These are phyloP conservation scores for Parus major DNA, from an alignment of 2,113 vertebrate species.

Conservation along the genomic window DNA sequence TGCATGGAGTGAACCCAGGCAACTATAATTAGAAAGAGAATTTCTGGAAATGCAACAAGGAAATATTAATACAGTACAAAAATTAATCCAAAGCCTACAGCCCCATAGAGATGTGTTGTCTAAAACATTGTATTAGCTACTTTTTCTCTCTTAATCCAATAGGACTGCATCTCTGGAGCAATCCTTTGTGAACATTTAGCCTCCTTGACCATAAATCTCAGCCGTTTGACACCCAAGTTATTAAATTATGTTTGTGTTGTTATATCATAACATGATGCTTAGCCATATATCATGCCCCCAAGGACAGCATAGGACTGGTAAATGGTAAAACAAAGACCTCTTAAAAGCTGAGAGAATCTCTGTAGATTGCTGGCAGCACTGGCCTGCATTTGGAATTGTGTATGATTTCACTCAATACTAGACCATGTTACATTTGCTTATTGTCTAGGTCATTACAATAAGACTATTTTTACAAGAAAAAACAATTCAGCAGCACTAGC, in stretches of 20 bases:
- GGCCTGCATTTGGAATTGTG: neutral
- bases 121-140: neutral
- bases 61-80: conserved; percentile 33
- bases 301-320: neutral
- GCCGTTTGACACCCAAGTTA: conserved; percentile 50
- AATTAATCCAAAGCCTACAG: neutral
- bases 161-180: conserved; percentile 14
- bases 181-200: conserved; percentile 19
- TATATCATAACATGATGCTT: conserved; percentile 9
- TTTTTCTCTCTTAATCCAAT: conserved; percentile 54
- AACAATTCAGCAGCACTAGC: neutral
- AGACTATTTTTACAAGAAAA: neutral
- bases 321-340: neutral
- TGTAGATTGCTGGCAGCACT: neutral
- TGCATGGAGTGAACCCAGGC: neutral
- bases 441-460: neutral
- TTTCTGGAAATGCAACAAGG: conserved; percentile 24
- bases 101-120: neutral
- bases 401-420: neutral
- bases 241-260: conserved; percentile 52
- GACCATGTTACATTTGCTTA: neutral
- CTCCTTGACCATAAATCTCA: conserved; percentile 56
- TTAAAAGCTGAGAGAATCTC: neutral
- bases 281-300: conserved; percentile 12
- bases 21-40: conserved; percentile 33